Percentiles rank a stretch among this genome's conserved stretches.
Conservation (phyloP, 2,113 vertebrate species). For the Halichoeres trimaculatus region DNA sequence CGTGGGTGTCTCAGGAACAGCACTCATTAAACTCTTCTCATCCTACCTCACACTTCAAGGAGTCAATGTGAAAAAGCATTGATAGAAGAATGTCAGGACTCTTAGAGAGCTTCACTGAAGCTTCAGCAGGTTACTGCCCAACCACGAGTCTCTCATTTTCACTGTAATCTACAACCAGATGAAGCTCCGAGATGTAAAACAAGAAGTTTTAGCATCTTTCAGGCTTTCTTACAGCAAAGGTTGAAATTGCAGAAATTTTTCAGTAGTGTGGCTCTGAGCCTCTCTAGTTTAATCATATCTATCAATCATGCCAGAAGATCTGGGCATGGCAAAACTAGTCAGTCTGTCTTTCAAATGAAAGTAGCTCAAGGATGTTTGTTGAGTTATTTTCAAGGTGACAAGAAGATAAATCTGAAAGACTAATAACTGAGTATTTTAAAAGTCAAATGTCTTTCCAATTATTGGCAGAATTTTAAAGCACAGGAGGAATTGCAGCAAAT, state of each 20-base stretch:
- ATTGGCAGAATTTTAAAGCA: too few species aligned
- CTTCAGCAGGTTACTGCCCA: slow-evolving; percentile 12
- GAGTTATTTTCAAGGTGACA: too few species aligned
- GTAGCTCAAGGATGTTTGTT: too few species aligned
- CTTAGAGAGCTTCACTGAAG: slow-evolving; percentile 31
- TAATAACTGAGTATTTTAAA: too few species aligned
- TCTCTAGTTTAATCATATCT: too few species aligned
- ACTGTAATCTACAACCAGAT: background rate
- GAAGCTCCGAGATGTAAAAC: background rate
- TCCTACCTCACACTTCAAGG: slow-evolving; percentile 54
- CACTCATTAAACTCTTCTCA: slow-evolving; percentile 70
- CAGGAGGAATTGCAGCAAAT: too few species aligned
- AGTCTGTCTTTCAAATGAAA: too few species aligned
- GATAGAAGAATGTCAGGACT: slow-evolving; percentile 30
- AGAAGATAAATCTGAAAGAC: too few species aligned
- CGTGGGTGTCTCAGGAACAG: slow-evolving; percentile 49
- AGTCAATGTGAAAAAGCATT: slow-evolving; percentile 39
- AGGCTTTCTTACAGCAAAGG: background rate
- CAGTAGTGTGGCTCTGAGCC: background rate
- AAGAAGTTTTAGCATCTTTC: background rate
- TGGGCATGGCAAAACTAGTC: too few species aligned
- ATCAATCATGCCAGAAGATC: too few species aligned
- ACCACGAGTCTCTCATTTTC: background rate
- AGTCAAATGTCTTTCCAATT: too few species aligned
- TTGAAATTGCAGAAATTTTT: background rate